Percentiles rank a stretch among this genome's conserved stretches.
phyloP scores from a whole-genome alignment of 2,888 invertebrate species.

The Smittia aterrima region DNA sequence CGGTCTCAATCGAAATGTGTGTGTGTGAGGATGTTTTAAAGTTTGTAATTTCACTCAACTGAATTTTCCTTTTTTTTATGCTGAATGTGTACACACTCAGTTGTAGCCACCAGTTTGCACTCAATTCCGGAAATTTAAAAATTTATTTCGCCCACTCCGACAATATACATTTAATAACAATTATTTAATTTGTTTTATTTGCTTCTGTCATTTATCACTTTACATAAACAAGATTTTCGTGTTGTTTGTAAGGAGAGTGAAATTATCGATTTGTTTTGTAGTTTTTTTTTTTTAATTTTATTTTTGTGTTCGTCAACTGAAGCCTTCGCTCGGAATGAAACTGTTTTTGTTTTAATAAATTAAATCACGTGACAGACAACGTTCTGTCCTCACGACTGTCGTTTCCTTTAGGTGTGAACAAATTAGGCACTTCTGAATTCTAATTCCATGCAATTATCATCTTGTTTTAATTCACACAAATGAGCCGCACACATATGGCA shows the following conservation, averaged over 20 bases:
- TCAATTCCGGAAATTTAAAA: background rate
- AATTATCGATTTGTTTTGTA: background rate
- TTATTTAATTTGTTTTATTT: slow-evolving; percentile 22
- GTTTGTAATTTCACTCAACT: background rate
- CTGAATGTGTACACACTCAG: background rate
- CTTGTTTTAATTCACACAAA: slow-evolving; percentile 3
- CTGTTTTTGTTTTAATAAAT: background rate
- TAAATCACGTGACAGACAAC: background rate
- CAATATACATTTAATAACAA: slow-evolving; percentile 32
- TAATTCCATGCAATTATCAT: slow-evolving; percentile 27
- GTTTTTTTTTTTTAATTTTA: background rate
- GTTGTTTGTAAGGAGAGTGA: background rate
- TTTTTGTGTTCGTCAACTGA: background rate
- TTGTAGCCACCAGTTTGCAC: background rate
- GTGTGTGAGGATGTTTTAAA: too few relatives aligned
- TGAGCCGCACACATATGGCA: background rate
- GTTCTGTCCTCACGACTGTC: background rate
- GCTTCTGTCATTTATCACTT: slow-evolving; percentile 29
- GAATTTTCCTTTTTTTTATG: background rate
- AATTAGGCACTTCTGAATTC: slow-evolving; percentile 38
- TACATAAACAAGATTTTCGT: background rate
- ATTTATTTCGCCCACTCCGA: background rate
- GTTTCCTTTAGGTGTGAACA: slow-evolving; percentile 15
- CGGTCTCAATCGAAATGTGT: too few relatives aligned
- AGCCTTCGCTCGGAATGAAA: background rate